phyloP scores from a whole-genome alignment of 2,797 vertebrate species.

The Chrysolophus pictus region DNA sequence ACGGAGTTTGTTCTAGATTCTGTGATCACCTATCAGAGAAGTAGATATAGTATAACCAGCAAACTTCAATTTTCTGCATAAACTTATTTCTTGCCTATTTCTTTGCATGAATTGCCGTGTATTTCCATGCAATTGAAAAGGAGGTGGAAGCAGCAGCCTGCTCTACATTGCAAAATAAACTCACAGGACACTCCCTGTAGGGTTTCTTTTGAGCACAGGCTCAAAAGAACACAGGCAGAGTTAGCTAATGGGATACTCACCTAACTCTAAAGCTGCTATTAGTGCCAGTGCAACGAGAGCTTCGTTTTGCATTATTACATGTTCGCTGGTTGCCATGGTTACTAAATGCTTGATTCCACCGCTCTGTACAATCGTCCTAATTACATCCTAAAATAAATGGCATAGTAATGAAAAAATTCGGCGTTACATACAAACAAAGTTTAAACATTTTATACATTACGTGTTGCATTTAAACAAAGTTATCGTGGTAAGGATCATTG shows the following conservation, averaged over 20 bases:
- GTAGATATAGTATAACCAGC: neutral
- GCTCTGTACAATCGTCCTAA: conserved; percentile 92
- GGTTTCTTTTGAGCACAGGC: neutral
- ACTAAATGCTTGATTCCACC: conserved; percentile 96
- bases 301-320: conserved; percentile 99
- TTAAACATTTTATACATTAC: neutral
- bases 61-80: neutral
- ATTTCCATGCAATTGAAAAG: neutral
- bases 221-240: neutral
- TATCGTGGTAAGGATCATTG: rapidly evolving
- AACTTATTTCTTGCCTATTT: neutral
- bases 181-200: rapidly evolving
- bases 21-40: neutral
- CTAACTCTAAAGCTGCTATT: conserved; percentile 93
- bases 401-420: conserved; percentile 32
- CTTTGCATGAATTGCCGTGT: rapidly evolving
- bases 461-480: neutral
- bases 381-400: conserved; percentile 83
- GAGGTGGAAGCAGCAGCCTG: neutral
- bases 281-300: conserved; percentile 95
- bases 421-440: neutral
- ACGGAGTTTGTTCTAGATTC: neutral
- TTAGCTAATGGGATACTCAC: conserved; percentile 80
- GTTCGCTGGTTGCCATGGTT: conserved; percentile 98
- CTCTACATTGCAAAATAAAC: neutral